These are phyloP conservation scores for Orbicella faveolata DNA, from an alignment of 64 coral and sea anemone genomes.

Conservation along the genomic window DNA sequence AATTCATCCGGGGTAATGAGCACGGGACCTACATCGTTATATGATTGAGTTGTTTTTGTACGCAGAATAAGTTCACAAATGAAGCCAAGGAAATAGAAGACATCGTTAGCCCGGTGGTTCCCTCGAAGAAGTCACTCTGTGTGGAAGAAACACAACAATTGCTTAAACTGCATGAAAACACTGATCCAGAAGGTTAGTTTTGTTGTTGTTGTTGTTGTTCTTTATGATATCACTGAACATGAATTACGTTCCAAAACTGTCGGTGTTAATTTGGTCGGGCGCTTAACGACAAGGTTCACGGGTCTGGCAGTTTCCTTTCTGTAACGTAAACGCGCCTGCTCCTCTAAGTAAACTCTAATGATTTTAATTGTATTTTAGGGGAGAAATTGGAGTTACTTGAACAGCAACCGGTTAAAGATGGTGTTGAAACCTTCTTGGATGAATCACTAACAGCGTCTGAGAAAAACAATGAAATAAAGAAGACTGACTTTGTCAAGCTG, in stretches of 20 bases:
- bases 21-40: too few relatives aligned
- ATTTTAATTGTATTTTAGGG: not conserved
- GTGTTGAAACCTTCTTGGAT: not conserved
- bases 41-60: not conserved
- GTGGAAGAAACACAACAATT: not conserved
- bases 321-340: not conserved
- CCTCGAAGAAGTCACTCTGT: not conserved
- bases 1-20: too few relatives aligned
- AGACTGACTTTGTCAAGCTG: constrained; percentile 6
- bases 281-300: not conserved
- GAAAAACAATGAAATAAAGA: not conserved
- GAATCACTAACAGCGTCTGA: not conserved
- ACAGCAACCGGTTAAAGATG: not conserved
- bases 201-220: not conserved
- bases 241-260: not conserved
- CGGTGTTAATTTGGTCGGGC: not conserved
- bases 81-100: not conserved
- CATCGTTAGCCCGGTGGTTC: not conserved
- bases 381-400: not conserved
- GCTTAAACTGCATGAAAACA: not conserved
- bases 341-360: not conserved
- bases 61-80: constrained; percentile 1
- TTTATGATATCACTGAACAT: not conserved
- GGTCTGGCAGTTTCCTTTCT: not conserved
- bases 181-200: constrained; percentile 7